Conservation (phyloP, 2,797 vertebrate species). For the Chaenodraco wilsoni region DNA sequence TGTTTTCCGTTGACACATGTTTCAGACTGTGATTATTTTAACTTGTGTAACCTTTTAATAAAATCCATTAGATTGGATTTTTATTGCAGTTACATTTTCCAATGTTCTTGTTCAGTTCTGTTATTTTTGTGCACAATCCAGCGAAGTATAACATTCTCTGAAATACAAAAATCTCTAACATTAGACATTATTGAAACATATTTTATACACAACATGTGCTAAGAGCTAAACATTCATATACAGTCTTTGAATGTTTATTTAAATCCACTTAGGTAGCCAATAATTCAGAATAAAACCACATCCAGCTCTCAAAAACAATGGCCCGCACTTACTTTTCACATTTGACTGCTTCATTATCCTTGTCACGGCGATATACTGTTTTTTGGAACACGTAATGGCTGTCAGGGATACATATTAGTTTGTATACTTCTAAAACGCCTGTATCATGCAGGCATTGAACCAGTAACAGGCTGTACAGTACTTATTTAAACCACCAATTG, state of each 20-base stretch:
- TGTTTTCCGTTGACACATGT: conserved; percentile 2
- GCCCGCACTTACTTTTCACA: conserved; percentile 1
- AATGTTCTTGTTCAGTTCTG: neutral
- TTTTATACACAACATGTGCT: neutral
- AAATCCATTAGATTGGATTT: neutral
- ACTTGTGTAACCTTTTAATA: neutral
- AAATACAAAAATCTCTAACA: neutral
- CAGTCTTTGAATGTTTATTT: neutral
- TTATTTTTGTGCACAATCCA: conserved; percentile 1
- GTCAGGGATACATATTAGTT: conserved; percentile 36
- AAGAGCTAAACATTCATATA: neutral
- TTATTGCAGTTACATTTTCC: neutral
- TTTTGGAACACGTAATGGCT: conserved; percentile 45
- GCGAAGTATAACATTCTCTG: neutral
- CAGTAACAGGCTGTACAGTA: neutral
- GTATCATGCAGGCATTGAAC: conserved; percentile 18
- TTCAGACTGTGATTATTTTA: conserved; percentile 5
- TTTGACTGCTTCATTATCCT: conserved; percentile 40
- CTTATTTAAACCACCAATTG: conserved; percentile 31
- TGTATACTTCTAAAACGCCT: conserved; percentile 43
- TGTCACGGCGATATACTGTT: conserved; percentile 42
- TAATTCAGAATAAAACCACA: conserved; percentile 20
- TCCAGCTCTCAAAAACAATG: neutral
- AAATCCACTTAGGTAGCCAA: conserved; percentile 7
- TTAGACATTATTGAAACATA: neutral